These are phyloP conservation scores for Parnassius smintheus DNA, from an alignment of 2,888 invertebrate species.

Conservation along the genomic window DNA sequence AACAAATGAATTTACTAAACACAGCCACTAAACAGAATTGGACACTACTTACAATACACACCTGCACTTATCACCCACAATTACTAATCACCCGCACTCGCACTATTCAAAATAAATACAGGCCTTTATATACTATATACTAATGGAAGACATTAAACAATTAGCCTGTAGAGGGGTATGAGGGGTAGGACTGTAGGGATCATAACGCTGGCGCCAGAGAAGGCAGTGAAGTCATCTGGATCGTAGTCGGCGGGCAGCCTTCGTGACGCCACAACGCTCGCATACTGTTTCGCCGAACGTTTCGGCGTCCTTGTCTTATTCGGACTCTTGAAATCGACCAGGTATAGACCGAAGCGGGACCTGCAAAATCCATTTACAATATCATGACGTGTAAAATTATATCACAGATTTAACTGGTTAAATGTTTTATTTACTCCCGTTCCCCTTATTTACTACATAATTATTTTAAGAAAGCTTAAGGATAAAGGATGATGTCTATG, in stretches of 20 bases:
- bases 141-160: constrained; percentile 54
- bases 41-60: too few relatives aligned
- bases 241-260: constrained; percentile 66
- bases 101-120: too few relatives aligned
- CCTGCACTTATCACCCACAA: too few relatives aligned
- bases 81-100: too few relatives aligned
- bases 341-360: constrained; percentile 86
- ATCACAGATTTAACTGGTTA: constrained; percentile 46
- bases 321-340: constrained; percentile 86
- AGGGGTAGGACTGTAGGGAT: constrained; percentile 58
- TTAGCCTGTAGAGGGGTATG: constrained; percentile 61
- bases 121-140: constrained; percentile 55
- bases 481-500: too few relatives aligned
- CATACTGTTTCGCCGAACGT: constrained; percentile 75
- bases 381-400: constrained; percentile 66
- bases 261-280: constrained; percentile 74
- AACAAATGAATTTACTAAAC: too few relatives aligned
- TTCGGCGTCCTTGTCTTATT: constrained; percentile 85
- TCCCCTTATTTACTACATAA: too few relatives aligned
- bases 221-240: constrained; percentile 72
- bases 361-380: constrained; percentile 57
- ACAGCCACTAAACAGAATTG: too few relatives aligned
- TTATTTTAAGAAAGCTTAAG: too few relatives aligned
- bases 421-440: constrained; percentile 56
- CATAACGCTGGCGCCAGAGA: constrained; percentile 54